Evolutionary conservation across 2,113 vertebrate genomes (phyloP), one percentile per base, ranked within the genome.

Genomic region (Menidia beryllina): DNA sequence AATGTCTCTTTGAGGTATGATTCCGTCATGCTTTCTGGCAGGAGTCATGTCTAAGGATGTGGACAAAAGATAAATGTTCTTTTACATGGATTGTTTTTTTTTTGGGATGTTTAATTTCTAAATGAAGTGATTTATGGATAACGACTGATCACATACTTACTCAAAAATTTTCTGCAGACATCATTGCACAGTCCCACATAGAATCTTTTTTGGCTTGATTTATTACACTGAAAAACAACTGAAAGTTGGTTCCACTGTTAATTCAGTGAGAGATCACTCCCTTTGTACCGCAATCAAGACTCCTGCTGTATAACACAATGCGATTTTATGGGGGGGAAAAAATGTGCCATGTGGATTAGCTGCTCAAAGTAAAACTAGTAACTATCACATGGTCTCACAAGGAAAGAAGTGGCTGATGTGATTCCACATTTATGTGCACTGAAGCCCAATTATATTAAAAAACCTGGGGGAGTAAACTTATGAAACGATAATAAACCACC

Each of bases 331-430:
- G 47, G 53, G 19, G 6, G 27, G n/a, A n/a, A 65, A 64, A 47
- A 14, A 11, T 58, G 48, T 55, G 49, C 24, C 17, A 14, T 50
- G 50, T 59, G 68, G 56, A 77, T 75, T 45, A 23, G 41, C 38
- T 25, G 24, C 23, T 71, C 30, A 39, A 41, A 63, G 55, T 69
- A 65, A 63, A 59, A 52, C 66, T 65, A 19, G 14, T 25, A 25
- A 14, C 21, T 8, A 58, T n/a, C n/a, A n/a, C n/a, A n/a, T 36
- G 23, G 75, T 73, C 63, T 70, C 72, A 63, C 21, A 68, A 43
- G 57, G 27, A 69, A 66, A 73, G 66, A 69, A 59, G 50, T n/a
- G 11, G 67, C 62, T 48, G 63, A 72, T 56, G 51, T 26, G 19
- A 77, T 50, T 65, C 50, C 45, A 24, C 59, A 64, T 15, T 34